phyloP scores from a whole-genome alignment of 2,888 invertebrate species.

The Phengaris arion region DNA sequence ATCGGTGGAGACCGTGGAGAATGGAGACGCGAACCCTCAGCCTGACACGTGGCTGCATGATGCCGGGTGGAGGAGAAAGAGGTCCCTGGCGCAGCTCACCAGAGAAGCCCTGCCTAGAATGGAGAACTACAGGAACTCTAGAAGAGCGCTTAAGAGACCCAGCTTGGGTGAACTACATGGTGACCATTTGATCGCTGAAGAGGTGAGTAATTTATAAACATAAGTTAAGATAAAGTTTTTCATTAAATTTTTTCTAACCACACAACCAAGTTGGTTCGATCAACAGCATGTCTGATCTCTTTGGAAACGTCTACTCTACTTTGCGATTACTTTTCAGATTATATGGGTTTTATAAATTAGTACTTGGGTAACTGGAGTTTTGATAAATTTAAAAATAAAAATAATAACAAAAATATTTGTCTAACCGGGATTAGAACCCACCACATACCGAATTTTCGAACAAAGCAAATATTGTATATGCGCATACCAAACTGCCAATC shows the following conservation, averaged over 20 bases:
- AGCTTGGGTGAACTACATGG: constrained; percentile 91
- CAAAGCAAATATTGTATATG: no score
- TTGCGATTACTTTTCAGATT: no score
- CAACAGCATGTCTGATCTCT: no score
- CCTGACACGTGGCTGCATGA: constrained; percentile 72
- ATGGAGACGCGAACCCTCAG: constrained; percentile 50
- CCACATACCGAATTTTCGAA: no score
- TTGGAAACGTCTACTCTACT: no score
- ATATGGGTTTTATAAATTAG: no score
- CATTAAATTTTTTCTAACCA: not conserved
- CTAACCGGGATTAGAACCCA: no score
- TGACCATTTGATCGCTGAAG: constrained; percentile 71
- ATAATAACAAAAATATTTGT: no score
- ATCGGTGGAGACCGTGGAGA: constrained; percentile 59
- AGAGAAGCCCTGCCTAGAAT: constrained; percentile 89
- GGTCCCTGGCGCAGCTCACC: constrained; percentile 83
- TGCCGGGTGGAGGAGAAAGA: constrained; percentile 73
- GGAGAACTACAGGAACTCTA: constrained; percentile 90
- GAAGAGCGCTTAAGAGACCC: constrained; percentile 87
- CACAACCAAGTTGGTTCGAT: no score
- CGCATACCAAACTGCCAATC: no score
- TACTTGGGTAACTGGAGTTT: no score
- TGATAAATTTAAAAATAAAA: no score
- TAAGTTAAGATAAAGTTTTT: not conserved
- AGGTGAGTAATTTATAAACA: constrained; percentile 48